Percentiles rank a stretch among this genome's conserved stretches.
phyloP scores from a whole-genome alignment of 2,113 vertebrate genomes.

The Prochilodus magdalenae region DNA sequence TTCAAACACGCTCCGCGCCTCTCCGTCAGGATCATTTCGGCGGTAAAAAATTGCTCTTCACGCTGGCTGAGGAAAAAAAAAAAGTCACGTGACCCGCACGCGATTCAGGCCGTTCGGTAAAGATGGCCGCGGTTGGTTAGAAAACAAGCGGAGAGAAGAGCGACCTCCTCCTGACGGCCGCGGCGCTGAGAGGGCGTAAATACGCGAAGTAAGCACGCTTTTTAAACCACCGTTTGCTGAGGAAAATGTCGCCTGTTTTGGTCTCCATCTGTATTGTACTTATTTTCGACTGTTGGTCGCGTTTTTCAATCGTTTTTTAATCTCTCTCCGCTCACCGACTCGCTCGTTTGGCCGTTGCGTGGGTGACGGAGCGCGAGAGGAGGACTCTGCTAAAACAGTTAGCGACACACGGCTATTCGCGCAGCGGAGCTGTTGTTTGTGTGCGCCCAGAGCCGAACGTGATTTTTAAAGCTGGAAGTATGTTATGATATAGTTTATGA shows the following conservation, averaged over 20 bases:
- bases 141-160: conserved; percentile 80
- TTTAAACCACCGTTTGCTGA: background rate
- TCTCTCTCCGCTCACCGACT: conserved; percentile 1
- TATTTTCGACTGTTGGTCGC: background rate
- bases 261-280: no score
- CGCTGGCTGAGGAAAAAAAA: conserved; percentile 44
- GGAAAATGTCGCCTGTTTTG: background rate
- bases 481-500: background rate
- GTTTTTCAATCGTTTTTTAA: background rate
- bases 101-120: conserved; percentile 81
- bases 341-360: background rate
- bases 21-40: conserved; percentile 27
- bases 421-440: background rate
- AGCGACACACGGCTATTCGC: background rate
- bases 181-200: conserved; percentile 45
- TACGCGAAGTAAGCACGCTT: conserved; percentile 60
- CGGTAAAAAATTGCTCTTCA: conserved; percentile 52
- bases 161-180: conserved; percentile 63
- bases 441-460: background rate
- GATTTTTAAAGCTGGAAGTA: background rate
- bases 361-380: conserved; percentile 9
- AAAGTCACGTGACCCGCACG: conserved; percentile 86
- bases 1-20: background rate
- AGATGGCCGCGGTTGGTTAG: conserved; percentile 91
- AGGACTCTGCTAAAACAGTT: background rate